A percentile compares a stretch with the other conserved stretches of the same genome.
phyloP scores from a whole-genome alignment of 1,140 invertebrate genomes.

The Drosophila orosa region DNA sequence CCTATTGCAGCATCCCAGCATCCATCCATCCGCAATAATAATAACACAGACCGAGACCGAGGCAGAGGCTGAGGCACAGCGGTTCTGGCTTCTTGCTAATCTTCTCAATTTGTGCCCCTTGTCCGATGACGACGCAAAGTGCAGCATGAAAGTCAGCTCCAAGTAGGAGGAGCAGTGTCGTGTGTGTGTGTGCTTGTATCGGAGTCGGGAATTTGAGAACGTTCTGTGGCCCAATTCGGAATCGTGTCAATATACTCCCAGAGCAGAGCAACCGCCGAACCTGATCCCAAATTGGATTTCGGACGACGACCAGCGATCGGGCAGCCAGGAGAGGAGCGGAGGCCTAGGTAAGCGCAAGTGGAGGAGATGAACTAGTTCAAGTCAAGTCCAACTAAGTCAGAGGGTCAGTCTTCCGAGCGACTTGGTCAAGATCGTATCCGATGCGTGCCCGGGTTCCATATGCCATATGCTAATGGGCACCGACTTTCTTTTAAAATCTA shows the following conservation, averaged over 20 bases:
- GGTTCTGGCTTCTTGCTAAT: slow-evolving; percentile 67
- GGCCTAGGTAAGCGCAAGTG: slow-evolving; percentile 57
- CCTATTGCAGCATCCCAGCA: slow-evolving; percentile 70
- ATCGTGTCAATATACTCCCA: slow-evolving; percentile 64
- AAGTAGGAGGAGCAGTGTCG: slow-evolving; percentile 13
- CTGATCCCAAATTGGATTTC: slow-evolving; percentile 62
- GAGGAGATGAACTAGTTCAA: slow-evolving; percentile 24
- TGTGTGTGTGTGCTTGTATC: slow-evolving; percentile 22
- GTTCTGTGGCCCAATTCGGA: slow-evolving; percentile 70
- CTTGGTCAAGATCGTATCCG: slow-evolving; percentile 35
- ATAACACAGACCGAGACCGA: slow-evolving; percentile 29
- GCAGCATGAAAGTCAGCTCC: slow-evolving; percentile 56
- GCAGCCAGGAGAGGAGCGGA: slow-evolving; percentile 17
- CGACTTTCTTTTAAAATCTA: slow-evolving; percentile 65
- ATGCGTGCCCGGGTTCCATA: slow-evolving; percentile 7
- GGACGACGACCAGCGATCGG: slow-evolving; percentile 24
- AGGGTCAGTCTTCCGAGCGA: slow-evolving; percentile 31
- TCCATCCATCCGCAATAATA: slow-evolving; percentile 63
- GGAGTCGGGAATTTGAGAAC: slow-evolving; percentile 66
- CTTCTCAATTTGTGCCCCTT: slow-evolving; percentile 72
- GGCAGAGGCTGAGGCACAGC: slow-evolving; percentile 32
- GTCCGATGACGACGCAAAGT: slow-evolving; percentile 75
- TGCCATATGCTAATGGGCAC: slow-evolving; percentile 64
- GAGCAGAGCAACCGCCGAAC: slow-evolving; percentile 21
- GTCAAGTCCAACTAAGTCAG: slow-evolving; percentile 35